These are phyloP conservation scores for Ranitomeya variabilis DNA, from an alignment of 2,113 vertebrate genomes.

Conservation along the genomic window DNA sequence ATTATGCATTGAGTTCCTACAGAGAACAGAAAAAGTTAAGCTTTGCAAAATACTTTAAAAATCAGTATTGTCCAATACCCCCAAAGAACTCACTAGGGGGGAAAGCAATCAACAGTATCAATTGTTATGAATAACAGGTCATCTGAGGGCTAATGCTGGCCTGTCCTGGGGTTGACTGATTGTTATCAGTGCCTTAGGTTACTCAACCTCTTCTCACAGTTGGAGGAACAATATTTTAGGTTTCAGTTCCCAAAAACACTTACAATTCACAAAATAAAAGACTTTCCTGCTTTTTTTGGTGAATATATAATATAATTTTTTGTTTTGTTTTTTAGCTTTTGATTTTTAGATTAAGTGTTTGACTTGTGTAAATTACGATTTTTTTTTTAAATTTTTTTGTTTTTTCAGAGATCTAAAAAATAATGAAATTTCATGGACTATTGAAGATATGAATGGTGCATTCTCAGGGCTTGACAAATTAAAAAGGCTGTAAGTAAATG, in stretches of 20 bases:
- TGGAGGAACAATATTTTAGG: background rate
- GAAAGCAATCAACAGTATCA: constrained; percentile 72
- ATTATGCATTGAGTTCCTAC: background rate
- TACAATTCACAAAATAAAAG: background rate
- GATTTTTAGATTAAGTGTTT: background rate
- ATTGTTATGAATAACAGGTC: constrained; percentile 66
- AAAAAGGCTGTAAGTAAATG: constrained; percentile 82
- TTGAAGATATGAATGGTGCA: constrained; percentile 98
- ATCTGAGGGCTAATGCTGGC: constrained; percentile 69
- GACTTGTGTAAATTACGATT: background rate
- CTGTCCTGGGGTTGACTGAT: constrained; percentile 51
- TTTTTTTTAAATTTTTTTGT: background rate
- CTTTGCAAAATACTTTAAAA: background rate
- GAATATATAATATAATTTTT: too few relatives aligned
- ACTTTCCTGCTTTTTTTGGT: background rate
- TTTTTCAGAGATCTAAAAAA: constrained; percentile 85
- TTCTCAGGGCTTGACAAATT: constrained; percentile 92
- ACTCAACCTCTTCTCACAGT: constrained; percentile 61
- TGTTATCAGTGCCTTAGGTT: constrained; percentile 57
- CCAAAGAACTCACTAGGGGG: background rate
- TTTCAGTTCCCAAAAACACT: constrained; percentile 28
- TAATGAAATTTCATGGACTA: constrained; percentile 98
- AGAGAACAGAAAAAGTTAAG: background rate
- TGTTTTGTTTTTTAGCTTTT: too few relatives aligned
- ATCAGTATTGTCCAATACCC: constrained; percentile 8